Percentiles rank a stretch among this genome's conserved stretches.
These are phyloP conservation scores for Megathymus violae DNA, from an alignment of 1,140 invertebrate species.

Conservation along the genomic window DNA sequence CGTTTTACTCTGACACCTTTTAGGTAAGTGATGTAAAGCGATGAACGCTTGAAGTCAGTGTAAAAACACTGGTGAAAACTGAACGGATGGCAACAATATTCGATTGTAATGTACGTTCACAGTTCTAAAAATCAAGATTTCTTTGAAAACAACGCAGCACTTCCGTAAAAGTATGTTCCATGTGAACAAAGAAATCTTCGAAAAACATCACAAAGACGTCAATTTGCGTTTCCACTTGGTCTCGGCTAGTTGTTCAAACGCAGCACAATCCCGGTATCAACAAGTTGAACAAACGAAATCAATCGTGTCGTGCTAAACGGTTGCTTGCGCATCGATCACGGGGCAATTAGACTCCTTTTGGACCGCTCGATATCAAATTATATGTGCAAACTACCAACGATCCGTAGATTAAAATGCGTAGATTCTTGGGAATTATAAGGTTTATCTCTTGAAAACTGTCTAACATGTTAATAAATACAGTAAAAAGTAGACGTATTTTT, in stretches of 20 bases:
- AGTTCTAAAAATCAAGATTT: too few species aligned
- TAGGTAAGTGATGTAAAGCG: too few species aligned
- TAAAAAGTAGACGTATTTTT: too few species aligned
- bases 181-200: conserved; percentile 6
- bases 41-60: too few species aligned
- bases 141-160: neutral
- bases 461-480: too few species aligned
- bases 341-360: conserved; percentile 12
- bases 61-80: too few species aligned
- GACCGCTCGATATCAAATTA: neutral
- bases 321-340: conserved; percentile 2
- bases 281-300: conserved; percentile 7
- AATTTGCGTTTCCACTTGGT: conserved; percentile 4
- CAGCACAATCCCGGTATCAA: neutral
- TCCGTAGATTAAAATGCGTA: too few species aligned
- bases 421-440: too few species aligned
- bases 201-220: conserved; percentile 13
- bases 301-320: conserved; percentile 16
- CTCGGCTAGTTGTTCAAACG: conserved; percentile 11
- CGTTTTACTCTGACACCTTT: too few species aligned
- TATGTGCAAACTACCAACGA: neutral
- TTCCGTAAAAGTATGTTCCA: conserved; percentile 6
- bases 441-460: too few species aligned
- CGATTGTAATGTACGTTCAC: too few species aligned
- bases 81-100: too few species aligned